Conservation (phyloP, 2,113 vertebrate species). For the Thomomys bottae region DNA sequence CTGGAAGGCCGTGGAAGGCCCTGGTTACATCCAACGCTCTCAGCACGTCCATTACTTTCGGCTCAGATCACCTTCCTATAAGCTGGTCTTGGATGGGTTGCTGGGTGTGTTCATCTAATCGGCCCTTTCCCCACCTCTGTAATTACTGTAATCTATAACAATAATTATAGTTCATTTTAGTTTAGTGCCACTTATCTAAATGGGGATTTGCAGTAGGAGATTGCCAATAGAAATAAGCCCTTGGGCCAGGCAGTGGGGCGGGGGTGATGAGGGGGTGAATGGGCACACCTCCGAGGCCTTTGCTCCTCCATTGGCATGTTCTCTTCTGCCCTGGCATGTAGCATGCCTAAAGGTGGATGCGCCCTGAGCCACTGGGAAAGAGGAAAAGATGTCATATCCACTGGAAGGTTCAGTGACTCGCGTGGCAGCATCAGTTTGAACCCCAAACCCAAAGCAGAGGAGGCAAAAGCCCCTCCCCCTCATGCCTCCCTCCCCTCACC, state of each 20-base stretch:
- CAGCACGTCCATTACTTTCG: not conserved
- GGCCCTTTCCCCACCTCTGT: conserved; percentile 60
- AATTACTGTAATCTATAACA: conserved; percentile 78
- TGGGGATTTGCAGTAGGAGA: conserved; percentile 57
- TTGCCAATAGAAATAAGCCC: conserved; percentile 45
- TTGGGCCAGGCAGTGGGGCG: not conserved
- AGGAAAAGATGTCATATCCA: not conserved
- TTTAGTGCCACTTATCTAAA: conserved; percentile 77
- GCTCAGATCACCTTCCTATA: conserved; percentile 25
- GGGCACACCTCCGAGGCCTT: not conserved
- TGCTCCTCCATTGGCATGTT: fast-evolving
- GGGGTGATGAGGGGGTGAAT: no score
- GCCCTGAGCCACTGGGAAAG: not conserved
- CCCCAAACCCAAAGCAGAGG: not conserved
- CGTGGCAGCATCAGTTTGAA: no score
- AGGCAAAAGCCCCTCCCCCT: no score
- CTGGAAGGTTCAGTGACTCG: not conserved
- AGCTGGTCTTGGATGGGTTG: not conserved
- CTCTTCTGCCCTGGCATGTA: not conserved
- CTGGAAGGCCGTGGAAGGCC: conserved; percentile 31
- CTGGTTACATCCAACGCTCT: not conserved
- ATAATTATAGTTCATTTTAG: conserved; percentile 80
- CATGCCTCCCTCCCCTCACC: no score
- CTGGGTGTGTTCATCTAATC: conserved; percentile 56
- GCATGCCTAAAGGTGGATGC: not conserved